phyloP scores from a whole-genome alignment of 2,797 vertebrate genomes.

The Danionella dracula region DNA sequence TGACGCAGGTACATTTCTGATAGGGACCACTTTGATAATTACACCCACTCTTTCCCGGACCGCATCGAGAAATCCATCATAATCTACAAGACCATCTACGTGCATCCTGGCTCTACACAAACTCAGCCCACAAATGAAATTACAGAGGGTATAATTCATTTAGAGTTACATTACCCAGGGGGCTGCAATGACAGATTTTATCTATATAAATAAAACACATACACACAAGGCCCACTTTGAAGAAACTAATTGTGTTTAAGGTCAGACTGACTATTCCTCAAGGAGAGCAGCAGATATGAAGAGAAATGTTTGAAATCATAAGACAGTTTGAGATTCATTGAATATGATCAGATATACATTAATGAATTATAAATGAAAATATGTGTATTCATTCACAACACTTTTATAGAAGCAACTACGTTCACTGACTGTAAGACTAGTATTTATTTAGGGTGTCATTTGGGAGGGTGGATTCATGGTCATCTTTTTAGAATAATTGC shows the following conservation, averaged over 20 bases:
- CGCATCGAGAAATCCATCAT: constrained; percentile 35
- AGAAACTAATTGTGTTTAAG: not conserved
- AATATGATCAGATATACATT: not conserved
- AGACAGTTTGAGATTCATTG: not conserved
- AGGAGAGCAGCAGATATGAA: not conserved
- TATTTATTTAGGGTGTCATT: too few relatives aligned
- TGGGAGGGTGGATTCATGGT: not conserved
- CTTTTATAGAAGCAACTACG: too few relatives aligned
- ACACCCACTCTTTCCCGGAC: not conserved
- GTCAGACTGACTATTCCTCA: constrained; percentile 1
- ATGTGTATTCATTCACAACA: too few relatives aligned
- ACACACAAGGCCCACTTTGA: not conserved
- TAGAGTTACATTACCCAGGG: constrained; percentile 30
- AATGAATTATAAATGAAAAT: not conserved
- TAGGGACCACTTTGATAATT: constrained; percentile 23
- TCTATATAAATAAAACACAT: constrained; percentile 13
- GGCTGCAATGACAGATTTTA: constrained; percentile 19
- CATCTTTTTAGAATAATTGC: not conserved
- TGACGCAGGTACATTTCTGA: constrained; percentile 20
- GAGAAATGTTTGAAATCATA: not conserved
- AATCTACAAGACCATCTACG: constrained; percentile 14
- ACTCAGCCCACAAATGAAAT: constrained; percentile 34
- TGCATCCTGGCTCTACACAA: not conserved
- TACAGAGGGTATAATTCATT: constrained; percentile 33
- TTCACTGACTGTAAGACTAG: too few relatives aligned